phyloP scores from a whole-genome alignment of 2,888 invertebrate genomes.

The Mesochorus sp. region DNA sequence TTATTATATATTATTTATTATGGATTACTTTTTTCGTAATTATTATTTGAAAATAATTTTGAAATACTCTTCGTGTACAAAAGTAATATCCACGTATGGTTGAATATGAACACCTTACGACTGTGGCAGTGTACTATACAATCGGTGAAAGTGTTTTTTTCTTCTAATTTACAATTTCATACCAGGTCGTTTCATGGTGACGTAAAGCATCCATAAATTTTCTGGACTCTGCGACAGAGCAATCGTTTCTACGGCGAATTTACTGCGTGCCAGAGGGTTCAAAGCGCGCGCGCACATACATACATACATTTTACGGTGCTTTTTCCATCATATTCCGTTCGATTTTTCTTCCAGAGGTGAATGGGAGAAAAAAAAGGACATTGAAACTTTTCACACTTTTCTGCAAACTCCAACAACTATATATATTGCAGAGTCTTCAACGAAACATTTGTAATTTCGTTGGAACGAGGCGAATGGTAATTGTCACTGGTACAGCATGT shows the following conservation, averaged over 20 bases:
- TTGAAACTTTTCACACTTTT: not conserved
- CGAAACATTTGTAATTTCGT: slow-evolving; percentile 6
- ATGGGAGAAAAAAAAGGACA: not conserved
- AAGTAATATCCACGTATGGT: not conserved
- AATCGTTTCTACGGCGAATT: not conserved
- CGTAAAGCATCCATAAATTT: slow-evolving; percentile 68
- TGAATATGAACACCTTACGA: slow-evolving; percentile 1
- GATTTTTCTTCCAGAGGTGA: not conserved
- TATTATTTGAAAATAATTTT: too few relatives aligned
- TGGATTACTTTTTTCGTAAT: too few relatives aligned
- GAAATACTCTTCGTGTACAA: slow-evolving; percentile 3
- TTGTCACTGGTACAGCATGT: slow-evolving; percentile 14
- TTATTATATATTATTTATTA: too few relatives aligned
- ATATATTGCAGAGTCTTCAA: not conserved
- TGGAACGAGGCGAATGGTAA: slow-evolving; percentile 9
- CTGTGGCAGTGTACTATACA: slow-evolving; percentile 23
- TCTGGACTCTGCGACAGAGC: not conserved
- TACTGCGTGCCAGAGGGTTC: not conserved
- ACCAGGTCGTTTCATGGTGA: slow-evolving; percentile 62
- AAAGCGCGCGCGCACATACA: too few relatives aligned
- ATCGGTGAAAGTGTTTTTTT: slow-evolving; percentile 53
- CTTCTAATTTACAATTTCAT: slow-evolving; percentile 69
- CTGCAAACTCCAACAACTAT: not conserved
- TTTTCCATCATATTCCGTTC: slow-evolving; percentile 11
- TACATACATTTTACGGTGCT: not conserved